Conservation (phyloP, 2,888 invertebrate genomes). For the Lysandra coridon region DNA sequence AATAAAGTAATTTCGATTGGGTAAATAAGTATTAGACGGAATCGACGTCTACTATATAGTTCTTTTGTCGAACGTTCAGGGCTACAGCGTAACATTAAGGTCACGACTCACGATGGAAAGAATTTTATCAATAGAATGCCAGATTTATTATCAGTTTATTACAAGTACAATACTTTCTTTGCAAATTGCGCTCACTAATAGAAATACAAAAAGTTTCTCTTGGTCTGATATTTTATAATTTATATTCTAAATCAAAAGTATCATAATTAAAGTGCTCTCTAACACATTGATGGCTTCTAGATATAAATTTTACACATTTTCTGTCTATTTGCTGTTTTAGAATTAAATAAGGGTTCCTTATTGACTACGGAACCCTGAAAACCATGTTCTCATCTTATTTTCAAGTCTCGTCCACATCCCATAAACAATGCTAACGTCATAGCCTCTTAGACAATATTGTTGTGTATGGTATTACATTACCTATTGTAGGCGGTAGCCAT, state of each 20-base stretch:
- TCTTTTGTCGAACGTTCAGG: conserved; percentile 15
- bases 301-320: too few relatives aligned
- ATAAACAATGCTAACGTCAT: neutral
- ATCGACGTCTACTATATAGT: neutral
- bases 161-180: too few relatives aligned
- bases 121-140: neutral
- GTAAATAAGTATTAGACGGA: conserved; percentile 20
- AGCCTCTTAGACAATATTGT: neutral
- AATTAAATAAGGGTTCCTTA: too few relatives aligned
- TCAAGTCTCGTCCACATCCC: neutral
- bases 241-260: too few relatives aligned
- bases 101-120: neutral
- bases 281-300: too few relatives aligned
- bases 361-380: too few relatives aligned
- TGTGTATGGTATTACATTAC: neutral
- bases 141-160: neutral
- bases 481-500: neutral
- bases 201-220: too few relatives aligned
- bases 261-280: too few relatives aligned
- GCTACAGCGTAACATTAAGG: neutral
- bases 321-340: too few relatives aligned
- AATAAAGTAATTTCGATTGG: conserved; percentile 32
- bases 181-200: too few relatives aligned
- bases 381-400: neutral
- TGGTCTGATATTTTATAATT: too few relatives aligned